These are phyloP conservation scores for Catharus minimus DNA, from an alignment of 2,113 vertebrate genomes.

Conservation along the genomic window DNA sequence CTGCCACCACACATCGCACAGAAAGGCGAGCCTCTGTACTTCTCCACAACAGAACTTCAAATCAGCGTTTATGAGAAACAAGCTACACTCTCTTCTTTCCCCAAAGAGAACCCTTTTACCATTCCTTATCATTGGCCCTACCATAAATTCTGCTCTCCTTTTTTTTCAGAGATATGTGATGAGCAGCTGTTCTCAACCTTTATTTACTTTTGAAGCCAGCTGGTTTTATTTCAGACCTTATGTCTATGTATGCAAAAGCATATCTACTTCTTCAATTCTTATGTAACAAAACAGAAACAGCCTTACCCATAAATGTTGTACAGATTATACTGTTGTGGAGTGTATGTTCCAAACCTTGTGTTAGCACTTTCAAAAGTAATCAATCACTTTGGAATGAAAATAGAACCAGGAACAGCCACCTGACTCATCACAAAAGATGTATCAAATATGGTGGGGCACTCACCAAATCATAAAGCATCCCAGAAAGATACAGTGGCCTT, in stretches of 20 bases:
- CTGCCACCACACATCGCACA: neutral
- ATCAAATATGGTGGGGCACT: neutral
- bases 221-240: neutral
- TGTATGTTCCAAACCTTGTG: neutral
- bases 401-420: neutral
- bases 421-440: neutral
- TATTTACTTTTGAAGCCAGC: neutral
- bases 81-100: neutral
- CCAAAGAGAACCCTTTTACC: neutral
- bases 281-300: neutral
- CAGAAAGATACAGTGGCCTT: neutral
- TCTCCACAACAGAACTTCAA: neutral
- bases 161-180: neutral
- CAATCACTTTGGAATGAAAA: neutral
- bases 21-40: rapidly evolving
- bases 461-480: neutral
- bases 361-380: neutral
- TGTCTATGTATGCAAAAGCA: neutral
- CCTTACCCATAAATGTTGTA: neutral
- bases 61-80: neutral
- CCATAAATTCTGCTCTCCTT: neutral
- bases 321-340: neutral
- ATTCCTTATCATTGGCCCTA: neutral
- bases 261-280: neutral
- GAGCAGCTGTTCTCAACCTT: neutral